Base-by-base conservation (phyloP, 2,888 invertebrate genomes). In the Polyommatus iphigenia region DNA sequence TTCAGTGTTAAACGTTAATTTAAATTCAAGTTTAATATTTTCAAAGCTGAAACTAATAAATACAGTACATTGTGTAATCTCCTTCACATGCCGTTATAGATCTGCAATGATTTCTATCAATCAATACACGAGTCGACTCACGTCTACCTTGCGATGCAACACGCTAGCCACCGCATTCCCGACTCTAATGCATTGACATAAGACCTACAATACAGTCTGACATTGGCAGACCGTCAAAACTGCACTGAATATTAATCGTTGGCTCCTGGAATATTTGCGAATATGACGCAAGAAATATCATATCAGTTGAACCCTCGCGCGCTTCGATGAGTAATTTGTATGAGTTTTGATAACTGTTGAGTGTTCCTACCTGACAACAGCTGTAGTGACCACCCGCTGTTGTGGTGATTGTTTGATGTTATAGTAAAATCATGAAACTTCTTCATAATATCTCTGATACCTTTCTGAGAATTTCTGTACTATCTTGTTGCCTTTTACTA, bases 101-200 rank as follows among this genome's bases (percentile, higher is more conserved):
- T 91, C 87, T 83, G 77, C 80, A 85, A 90, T 89, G 85, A 81
- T 80, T 83, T 82, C 86, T 84, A 86, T 87, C 84, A 82, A 80
- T 83, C 80, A 85, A 87, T 88, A 89, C 83, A 82, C 79, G 82
- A 89, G 85, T 88, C 90, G 79, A 80, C 82, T 81, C 90, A 90
- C 90, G 90, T 86, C 86, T 86, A 82, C 84, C 89, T 85, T 86
- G 84, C 86, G 85, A 85, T 82, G 83, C 81, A 75, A 18, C 24
- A 13, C 24, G 15, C 5, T 2, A 10, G 24, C 29, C 75, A 54
- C 50, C 24, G 24, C 29, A 32, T 75, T 75, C 7, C 7, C 50
- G 50, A 75, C 75, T 29, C 54, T 75, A 7, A 3, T 24, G 0
- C 46, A 13, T 4, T 18, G 29, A 32, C 10, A 72, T 72, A 75